phyloP scores from a whole-genome alignment of 2,888 invertebrate genomes.

The Drosophila prolongata region DNA sequence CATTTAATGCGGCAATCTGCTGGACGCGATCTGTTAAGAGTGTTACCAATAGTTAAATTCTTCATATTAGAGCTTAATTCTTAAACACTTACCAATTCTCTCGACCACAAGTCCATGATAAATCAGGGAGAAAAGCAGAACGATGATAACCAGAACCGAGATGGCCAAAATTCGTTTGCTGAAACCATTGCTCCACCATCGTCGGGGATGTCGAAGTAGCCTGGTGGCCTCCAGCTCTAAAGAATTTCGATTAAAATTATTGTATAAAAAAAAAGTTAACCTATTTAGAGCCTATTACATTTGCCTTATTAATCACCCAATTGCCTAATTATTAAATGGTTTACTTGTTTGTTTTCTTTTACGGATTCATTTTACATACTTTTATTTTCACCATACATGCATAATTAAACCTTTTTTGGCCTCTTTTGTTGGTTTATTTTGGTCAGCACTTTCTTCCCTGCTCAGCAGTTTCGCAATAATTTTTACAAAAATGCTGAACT shows the following conservation, averaged over 20 bases:
- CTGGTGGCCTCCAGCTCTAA: slow-evolving; percentile 66
- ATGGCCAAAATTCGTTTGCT: slow-evolving; percentile 63
- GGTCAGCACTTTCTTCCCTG: slow-evolving; percentile 47
- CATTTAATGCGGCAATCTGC: slow-evolving; percentile 62
- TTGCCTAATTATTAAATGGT: not conserved
- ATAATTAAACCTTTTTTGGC: slow-evolving; percentile 33
- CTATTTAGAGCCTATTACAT: not conserved
- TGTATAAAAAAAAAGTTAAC: too few relatives aligned
- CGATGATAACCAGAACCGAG: slow-evolving; percentile 61
- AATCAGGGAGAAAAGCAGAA: slow-evolving; percentile 69
- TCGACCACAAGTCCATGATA: slow-evolving; percentile 79
- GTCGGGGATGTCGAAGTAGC: slow-evolving; percentile 49
- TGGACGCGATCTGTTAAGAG: slow-evolving; percentile 60
- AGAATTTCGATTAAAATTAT: slow-evolving; percentile 22
- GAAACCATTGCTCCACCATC: slow-evolving; percentile 50
- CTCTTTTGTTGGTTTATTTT: slow-evolving; percentile 20
- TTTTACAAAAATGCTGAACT: slow-evolving; percentile 60
- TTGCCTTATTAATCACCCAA: not conserved
- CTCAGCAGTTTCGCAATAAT: slow-evolving; percentile 61
- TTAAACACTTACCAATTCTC: slow-evolving; percentile 64
- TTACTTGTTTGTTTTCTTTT: not conserved
- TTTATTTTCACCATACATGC: slow-evolving; percentile 25
- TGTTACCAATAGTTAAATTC: not conserved
- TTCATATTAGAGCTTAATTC: not conserved
- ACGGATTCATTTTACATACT: slow-evolving; percentile 1